Evolutionary conservation across 2,797 vertebrate genomes (phyloP), one percentile per base, ranked within the genome.

Genomic region (Odontamblyopus lacepedii): DNA sequence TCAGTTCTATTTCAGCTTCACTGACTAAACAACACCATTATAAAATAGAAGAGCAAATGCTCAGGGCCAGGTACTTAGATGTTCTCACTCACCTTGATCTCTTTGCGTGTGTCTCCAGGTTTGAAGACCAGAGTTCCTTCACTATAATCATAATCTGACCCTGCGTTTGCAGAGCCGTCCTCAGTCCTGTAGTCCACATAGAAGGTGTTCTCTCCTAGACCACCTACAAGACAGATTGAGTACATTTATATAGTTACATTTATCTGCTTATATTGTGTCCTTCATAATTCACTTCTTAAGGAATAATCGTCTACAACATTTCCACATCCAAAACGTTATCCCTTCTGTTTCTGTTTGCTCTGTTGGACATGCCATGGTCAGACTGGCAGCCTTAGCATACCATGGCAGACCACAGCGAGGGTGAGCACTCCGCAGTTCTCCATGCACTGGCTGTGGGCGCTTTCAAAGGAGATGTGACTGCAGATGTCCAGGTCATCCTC

Each of bases 151-250:
- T 95, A 96, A 78, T 96, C 96, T 0, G 96, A 97, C 0, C 96
- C 93, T 0, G 95, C 95, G 53, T 97, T 97, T 85, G 97, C 97
- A 0, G 97, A 97, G 11, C 97, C 97, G 1, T 99, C 97, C 79
- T 98, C 97, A 0, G 97, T 98, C 81, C 95, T 93, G 93, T 98
- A 99, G 88, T 98, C 97, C 67, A 98, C 95, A 1, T 98, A 98
- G 93, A 98, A 98, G 4, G 97, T 97, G 86, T 94, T 96, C 76
- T 95, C 93, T 44, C 92, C 94, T 6, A 95, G 93, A 6, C 93
- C 81, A 0, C 96, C 96, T 92, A 0, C 35, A 19, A 76, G 13
- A 56, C 27, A 30, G 16, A 51, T 5, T 3, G 8, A 27, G 56
- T 9, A 18, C 63, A 64, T 18, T 30, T 60, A 23, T 59, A 48